Evolutionary conservation across 2,797 vertebrate genomes (phyloP).

Genomic region (Falco naumanni): DNA sequence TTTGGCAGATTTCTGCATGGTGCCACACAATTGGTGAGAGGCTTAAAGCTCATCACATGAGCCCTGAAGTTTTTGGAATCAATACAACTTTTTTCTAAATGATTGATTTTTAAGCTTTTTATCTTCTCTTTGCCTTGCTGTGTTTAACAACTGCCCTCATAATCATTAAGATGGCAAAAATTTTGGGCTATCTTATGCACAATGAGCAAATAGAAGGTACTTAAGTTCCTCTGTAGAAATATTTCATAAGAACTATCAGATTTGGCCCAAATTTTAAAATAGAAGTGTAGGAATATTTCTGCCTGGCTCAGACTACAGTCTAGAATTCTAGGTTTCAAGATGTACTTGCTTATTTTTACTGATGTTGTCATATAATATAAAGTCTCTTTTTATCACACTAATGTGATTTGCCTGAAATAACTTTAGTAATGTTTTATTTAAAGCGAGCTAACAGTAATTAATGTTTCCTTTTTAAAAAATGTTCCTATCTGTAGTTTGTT

Average conservation of each 20-base stretch:
- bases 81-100: constrained; percentile 58
- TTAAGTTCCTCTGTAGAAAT: background rate
- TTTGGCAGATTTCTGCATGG: constrained; percentile 78
- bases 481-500: background rate
- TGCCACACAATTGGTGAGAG: constrained; percentile 72
- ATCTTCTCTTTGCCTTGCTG: constrained; percentile 23
- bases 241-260: background rate
- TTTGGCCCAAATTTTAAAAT: background rate
- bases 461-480: background rate
- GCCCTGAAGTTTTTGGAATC: constrained; percentile 63
- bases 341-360: background rate
- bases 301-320: background rate
- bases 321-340: background rate
- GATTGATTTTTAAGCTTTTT: constrained; percentile 67
- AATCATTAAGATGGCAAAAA: constrained; percentile 45
- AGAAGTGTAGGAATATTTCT: background rate
- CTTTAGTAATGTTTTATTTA: background rate
- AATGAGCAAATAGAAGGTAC: background rate
- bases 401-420: background rate
- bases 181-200: background rate
- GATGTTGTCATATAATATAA: background rate
- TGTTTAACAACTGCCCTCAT: background rate
- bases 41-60: constrained; percentile 66
- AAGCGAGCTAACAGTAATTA: background rate
- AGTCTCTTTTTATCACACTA: background rate